These are phyloP conservation scores for Callitettix versicolor DNA, from an alignment of 1,140 invertebrate genomes.

Conservation along the genomic window DNA sequence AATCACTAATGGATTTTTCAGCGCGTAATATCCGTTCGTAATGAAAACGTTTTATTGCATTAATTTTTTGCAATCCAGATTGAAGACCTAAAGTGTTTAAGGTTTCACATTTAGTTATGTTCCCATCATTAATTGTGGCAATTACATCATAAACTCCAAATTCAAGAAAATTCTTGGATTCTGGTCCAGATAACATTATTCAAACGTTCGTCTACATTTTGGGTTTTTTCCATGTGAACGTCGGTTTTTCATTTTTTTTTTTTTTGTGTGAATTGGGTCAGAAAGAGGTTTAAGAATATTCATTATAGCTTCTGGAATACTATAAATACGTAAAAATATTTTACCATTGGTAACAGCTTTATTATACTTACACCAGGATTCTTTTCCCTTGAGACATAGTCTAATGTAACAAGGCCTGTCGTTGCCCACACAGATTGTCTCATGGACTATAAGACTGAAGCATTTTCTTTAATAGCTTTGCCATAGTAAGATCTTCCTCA, in stretches of 20 bases:
- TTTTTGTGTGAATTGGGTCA: constrained; percentile 17
- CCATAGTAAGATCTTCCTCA: constrained; percentile 17
- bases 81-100: constrained; percentile 10
- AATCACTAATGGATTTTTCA: too few species aligned
- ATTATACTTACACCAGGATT: constrained; percentile 26
- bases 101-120: constrained; percentile 16
- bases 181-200: constrained; percentile 19
- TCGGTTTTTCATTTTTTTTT: too few species aligned
- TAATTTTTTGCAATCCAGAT: neutral
- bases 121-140: constrained; percentile 14
- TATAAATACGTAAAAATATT: constrained; percentile 6
- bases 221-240: constrained; percentile 17
- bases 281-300: constrained; percentile 17
- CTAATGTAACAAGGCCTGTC: constrained; percentile 25
- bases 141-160: constrained; percentile 17
- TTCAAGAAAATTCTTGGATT: constrained; percentile 5
- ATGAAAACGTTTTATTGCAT: constrained; percentile 6
- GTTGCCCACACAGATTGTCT: constrained; percentile 29
- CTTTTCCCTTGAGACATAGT: constrained; percentile 21
- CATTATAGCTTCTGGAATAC: constrained; percentile 12
- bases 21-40: constrained; percentile 9
- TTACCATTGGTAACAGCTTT: neutral
- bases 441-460: constrained; percentile 28
- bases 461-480: constrained; percentile 15
- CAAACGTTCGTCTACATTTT: constrained; percentile 15